Evolutionary conservation across 2,888 invertebrate species (phyloP).

Genomic region (Pecten maximus): DNA sequence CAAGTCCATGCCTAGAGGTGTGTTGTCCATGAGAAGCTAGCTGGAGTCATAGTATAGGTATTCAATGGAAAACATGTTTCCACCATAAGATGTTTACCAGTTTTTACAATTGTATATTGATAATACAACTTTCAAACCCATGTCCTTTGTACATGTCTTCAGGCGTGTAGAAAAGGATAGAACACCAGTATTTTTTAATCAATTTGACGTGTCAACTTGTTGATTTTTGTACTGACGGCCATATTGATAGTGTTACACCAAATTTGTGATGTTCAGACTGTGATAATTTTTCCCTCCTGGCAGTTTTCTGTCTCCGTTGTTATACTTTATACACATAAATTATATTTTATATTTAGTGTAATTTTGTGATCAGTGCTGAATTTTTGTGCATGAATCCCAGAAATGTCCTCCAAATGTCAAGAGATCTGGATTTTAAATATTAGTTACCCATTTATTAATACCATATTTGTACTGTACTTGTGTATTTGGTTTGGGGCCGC

Average conservation of each 20-base stretch:
- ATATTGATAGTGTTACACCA: not conserved
- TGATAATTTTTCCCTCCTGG: not conserved
- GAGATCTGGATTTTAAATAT: not conserved
- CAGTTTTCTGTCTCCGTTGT: conserved; percentile 16
- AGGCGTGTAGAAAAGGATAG: not conserved
- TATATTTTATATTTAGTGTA: not conserved
- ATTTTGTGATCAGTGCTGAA: conserved; percentile 1
- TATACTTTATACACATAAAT: not conserved
- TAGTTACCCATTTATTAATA: no score
- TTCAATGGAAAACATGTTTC: no score
- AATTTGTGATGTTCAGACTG: not conserved
- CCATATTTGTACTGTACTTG: no score
- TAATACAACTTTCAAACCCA: not conserved
- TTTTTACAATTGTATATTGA: not conserved
- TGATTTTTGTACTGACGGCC: not conserved
- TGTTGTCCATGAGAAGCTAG: conserved; percentile 31
- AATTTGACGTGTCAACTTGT: not conserved
- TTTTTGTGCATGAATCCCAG: not conserved
- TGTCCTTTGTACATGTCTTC: not conserved
- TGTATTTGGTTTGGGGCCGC: no score
- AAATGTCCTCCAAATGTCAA: not conserved
- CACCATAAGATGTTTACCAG: not conserved
- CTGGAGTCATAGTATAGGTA: not conserved
- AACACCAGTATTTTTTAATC: conserved; percentile 1
- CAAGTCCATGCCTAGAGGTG: conserved; percentile 53